A percentile compares a stretch with the other conserved stretches of the same genome.
These are phyloP conservation scores for Argya squamiceps DNA, from an alignment of 2,797 vertebrate species.

Conservation along the genomic window DNA sequence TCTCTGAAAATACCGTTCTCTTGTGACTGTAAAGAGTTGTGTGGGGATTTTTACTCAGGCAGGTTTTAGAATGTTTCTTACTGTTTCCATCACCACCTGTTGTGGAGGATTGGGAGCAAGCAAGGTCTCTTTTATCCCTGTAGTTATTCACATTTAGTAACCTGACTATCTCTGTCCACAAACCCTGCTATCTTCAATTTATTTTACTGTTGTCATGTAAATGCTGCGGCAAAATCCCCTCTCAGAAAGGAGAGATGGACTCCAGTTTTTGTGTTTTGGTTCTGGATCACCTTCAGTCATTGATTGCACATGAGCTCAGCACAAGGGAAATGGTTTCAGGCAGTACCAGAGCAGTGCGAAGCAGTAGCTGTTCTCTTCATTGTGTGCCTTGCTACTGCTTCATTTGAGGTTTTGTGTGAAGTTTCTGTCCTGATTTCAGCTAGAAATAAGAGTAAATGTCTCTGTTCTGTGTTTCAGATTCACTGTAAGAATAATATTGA, in stretches of 20 bases:
- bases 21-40: neutral
- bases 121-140: neutral
- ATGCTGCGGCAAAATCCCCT: neutral
- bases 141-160: neutral
- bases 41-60: neutral
- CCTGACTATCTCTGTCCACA: neutral
- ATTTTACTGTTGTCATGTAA: neutral
- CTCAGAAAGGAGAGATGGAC: neutral
- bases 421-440: neutral
- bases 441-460: neutral
- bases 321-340: neutral
- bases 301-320: neutral
- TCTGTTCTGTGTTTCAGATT: neutral
- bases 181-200: neutral
- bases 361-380: neutral
- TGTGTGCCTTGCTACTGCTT: neutral
- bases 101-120: neutral
- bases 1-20: neutral
- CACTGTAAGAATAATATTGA: neutral
- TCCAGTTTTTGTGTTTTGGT: neutral
- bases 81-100: neutral
- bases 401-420: neutral
- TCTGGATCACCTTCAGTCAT: neutral
- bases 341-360: neutral
- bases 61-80: neutral